Evolutionary conservation across 1,140 invertebrate species (phyloP).

Genomic region (Euwallacea fornicatus): DNA sequence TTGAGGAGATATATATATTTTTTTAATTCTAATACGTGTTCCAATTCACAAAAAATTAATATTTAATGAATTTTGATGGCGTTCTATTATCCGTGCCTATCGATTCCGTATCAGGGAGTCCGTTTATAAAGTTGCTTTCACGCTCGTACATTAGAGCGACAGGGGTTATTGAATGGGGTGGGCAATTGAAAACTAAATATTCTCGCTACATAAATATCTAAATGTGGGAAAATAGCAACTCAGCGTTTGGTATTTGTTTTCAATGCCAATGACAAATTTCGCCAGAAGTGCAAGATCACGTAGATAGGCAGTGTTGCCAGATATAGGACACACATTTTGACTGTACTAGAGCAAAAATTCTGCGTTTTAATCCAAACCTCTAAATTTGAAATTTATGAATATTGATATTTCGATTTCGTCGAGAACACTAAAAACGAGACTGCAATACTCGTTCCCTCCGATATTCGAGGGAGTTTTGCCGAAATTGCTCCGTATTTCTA

Average conservation of each 20-base stretch:
- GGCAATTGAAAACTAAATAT: no score
- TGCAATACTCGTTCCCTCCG: background rate
- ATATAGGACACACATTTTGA: no score
- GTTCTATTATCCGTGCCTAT: constrained; percentile 2
- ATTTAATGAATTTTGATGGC: background rate
- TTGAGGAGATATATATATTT: no score
- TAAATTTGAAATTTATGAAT: constrained; percentile 43
- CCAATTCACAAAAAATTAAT: no score
- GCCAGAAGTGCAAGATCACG: no score
- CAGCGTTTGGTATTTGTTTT: no score
- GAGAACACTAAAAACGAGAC: constrained; percentile 7
- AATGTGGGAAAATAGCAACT: no score
- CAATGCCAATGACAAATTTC: no score
- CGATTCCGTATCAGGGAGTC: constrained; percentile 12
- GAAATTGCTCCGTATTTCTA: constrained; percentile 22
- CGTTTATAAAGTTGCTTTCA: constrained; percentile 21
- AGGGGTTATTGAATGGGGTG: no score
- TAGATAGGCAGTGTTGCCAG: no score
- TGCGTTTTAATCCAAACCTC: background rate
- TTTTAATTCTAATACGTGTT: no score
- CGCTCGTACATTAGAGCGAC: background rate
- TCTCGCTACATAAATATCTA: no score
- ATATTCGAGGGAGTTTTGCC: constrained; percentile 14
- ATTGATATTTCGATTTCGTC: constrained; percentile 41
- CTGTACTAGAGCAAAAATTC: background rate